Percentiles rank a stretch among this genome's conserved stretches.
phyloP scores from a whole-genome alignment of 1,140 invertebrate species.

The Gonatopus flavifemur region DNA sequence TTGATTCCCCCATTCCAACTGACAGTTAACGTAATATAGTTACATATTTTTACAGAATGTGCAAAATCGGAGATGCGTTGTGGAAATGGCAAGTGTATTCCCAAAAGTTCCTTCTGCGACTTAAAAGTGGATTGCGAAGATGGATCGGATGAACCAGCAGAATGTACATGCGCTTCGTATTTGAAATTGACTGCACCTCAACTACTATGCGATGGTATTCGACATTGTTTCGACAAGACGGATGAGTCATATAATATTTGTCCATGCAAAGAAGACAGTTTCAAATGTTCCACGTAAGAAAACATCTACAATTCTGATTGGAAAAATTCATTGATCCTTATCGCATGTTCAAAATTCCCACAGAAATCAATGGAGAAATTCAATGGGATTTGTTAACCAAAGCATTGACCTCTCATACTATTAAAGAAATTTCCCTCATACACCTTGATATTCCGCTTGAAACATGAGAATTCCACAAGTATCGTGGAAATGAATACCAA shows the following conservation, averaged over 20 bases:
- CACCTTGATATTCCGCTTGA: no score
- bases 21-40: no score
- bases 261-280: slow-evolving; percentile 60
- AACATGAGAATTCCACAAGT: no score
- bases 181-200: slow-evolving; percentile 65
- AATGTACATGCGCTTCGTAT: slow-evolving; percentile 69
- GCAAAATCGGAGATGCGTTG: slow-evolving; percentile 66
- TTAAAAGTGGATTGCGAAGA: slow-evolving; percentile 69
- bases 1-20: no score
- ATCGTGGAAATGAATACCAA: neutral
- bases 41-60: slow-evolving; percentile 58
- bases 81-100: slow-evolving; percentile 66
- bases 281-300: slow-evolving; percentile 57
- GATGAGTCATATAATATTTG: slow-evolving; percentile 74
- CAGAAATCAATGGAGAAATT: no score
- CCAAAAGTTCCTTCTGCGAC: slow-evolving; percentile 70
- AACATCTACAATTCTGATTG: neutral
- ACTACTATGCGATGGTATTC: slow-evolving; percentile 74
- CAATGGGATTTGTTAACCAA: no score
- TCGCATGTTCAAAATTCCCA: no score
- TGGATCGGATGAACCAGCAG: slow-evolving; percentile 69
- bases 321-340: no score
- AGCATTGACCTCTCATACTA: no score
- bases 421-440: no score
- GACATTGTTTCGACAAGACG: slow-evolving; percentile 77